A percentile compares a stretch with the other conserved stretches of the same genome.
phyloP scores from a whole-genome alignment of 92 coral and sea anemone genomes.

The Nematostella vectensis region DNA sequence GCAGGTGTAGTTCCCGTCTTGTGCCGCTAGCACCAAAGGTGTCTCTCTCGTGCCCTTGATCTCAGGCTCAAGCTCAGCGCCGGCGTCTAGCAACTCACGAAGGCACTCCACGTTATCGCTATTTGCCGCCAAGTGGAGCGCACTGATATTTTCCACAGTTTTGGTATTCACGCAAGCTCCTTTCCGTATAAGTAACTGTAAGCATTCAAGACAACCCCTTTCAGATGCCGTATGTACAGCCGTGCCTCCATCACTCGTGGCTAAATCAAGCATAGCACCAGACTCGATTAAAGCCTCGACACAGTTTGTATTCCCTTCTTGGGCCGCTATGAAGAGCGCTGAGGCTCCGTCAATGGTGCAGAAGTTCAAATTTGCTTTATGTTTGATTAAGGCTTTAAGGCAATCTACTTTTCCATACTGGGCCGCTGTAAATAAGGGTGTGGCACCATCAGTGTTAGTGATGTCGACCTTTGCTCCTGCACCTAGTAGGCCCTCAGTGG shows the following conservation, averaged over 20 bases:
- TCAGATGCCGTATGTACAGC: conserved; percentile 75
- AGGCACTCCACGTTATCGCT: conserved; percentile 56
- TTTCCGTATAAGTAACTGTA: conserved; percentile 37
- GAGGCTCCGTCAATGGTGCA: conserved; percentile 53
- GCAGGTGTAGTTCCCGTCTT: conserved; percentile 46
- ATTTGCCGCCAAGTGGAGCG: conserved; percentile 56
- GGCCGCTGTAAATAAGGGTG: conserved; percentile 56
- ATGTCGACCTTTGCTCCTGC: conserved; percentile 33
- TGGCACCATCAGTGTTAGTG: conserved; percentile 69
- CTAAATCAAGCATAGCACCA: conserved; percentile 43
- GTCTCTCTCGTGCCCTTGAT: conserved; percentile 37
- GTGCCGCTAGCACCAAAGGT: conserved; percentile 56
- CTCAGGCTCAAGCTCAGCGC: conserved; percentile 38
- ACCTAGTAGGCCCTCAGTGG: conserved; percentile 28
- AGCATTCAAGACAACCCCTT: conserved; percentile 42
- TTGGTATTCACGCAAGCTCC: conserved; percentile 43
- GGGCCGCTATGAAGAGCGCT: conserved; percentile 65
- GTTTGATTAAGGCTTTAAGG: conserved; percentile 30
- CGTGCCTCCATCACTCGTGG: conserved; percentile 48
- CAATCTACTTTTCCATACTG: conserved; percentile 61
- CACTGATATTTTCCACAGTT: conserved; percentile 33
- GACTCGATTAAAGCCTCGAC: conserved; percentile 41
- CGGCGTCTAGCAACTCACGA: conserved; percentile 26
- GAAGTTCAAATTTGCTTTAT: conserved; percentile 31
- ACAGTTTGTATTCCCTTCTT: conserved; percentile 54